Evolutionary conservation across 2,113 vertebrate species (phyloP).

Genomic region (Tragelaphus strepsiceros): DNA sequence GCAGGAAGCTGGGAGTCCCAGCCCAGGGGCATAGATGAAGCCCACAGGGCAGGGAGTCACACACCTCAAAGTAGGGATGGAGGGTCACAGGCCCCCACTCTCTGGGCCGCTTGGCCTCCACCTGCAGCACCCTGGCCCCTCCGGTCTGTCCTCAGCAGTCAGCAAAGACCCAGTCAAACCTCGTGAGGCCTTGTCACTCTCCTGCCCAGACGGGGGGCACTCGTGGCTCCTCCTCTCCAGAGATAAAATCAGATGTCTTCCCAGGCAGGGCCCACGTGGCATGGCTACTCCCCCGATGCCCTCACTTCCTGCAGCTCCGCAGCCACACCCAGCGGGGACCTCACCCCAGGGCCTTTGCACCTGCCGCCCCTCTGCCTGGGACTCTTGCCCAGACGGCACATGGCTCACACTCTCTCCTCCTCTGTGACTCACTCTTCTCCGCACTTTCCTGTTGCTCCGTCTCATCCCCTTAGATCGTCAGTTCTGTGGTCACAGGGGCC

Average conservation of each 20-base stretch:
- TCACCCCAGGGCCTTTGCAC: neutral
- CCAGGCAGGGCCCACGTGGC: fast-evolving
- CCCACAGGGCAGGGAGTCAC: neutral
- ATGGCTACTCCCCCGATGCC: fast-evolving
- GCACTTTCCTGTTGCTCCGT: fast-evolving
- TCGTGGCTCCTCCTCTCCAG: neutral
- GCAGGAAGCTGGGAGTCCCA: neutral
- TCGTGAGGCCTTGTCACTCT: neutral
- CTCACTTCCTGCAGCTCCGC: too few species aligned
- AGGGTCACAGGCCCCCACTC: neutral
- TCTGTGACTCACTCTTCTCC: fast-evolving
- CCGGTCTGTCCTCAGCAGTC: neutral
- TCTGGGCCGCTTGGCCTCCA: neutral
- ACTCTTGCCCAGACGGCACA: neutral
- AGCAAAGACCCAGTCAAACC: neutral
- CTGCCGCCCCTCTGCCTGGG: neutral
- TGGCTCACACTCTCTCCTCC: neutral
- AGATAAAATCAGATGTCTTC: neutral
- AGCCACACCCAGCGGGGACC: fast-evolving
- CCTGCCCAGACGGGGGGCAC: neutral
- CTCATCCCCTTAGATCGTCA: neutral
- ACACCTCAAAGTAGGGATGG: fast-evolving
- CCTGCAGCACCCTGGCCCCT: neutral
- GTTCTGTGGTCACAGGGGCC: neutral
- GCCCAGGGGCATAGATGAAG: neutral